Base-by-base conservation (phyloP, 2,797 vertebrate species). In the Alectoris magna region DNA sequence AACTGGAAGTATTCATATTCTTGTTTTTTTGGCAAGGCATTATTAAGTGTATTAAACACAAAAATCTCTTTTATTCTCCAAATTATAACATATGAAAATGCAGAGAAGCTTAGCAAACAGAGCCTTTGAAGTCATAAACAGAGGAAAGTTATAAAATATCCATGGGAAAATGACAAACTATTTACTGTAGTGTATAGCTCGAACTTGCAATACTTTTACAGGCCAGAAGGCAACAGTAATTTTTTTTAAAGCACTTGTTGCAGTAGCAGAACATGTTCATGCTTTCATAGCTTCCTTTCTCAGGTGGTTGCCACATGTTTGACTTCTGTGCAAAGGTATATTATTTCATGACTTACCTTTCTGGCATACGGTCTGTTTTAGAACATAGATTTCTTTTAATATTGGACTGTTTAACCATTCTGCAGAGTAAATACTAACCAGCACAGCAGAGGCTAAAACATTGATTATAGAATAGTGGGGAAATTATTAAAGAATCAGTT, bases 271-370 rank as follows among this genome's bases (percentile, higher is more conserved):
- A 96, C 87, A 91, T 72, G 76, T 21, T 88, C 73, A 90, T 95
- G 84, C 78, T 97, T 97, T 97, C 91, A 94, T 48, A 82, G 79
- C 67, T 85, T 95, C 13, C 68, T 95, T 79, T 91, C 87, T 97
- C 98, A 98, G 94, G 92, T 98, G 98, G 94, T 92, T 93, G 55
- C 97, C 98, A 98, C 87, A 97, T 98, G 97, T 97, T 97, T 97
- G 97, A 94, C 96, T 97, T 94, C 75, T 34, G 92, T 91, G 95
- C 58, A 87, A 89, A 96, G 78, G 53, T 90, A 55, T 95, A 91
- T 93, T 96, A 84, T 91, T 96, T 86, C 81, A 96, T 91, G 31
- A 88, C 77, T 96, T 97, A 96, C 88, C 89, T 96, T 62, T 95
- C 67, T 95, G 91, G 86, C 72, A 91, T 80, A 83, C 23, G 56